phyloP scores from a whole-genome alignment of 2,888 invertebrate genomes.

The Temnothorax ravouxi region DNA sequence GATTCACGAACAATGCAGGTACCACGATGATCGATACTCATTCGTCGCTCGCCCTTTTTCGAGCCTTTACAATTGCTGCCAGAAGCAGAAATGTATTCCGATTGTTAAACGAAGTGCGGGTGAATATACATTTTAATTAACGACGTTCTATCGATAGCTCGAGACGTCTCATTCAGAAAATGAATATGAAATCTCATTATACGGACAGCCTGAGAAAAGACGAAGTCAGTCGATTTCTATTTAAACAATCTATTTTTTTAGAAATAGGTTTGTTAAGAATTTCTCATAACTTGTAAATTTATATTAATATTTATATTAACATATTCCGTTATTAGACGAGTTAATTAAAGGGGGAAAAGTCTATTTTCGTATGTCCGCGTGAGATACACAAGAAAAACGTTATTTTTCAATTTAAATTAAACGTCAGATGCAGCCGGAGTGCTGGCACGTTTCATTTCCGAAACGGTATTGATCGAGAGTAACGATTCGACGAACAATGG shows the following conservation, averaged over 20 bases:
- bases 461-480: constrained; percentile 15
- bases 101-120: not conserved
- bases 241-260: not conserved
- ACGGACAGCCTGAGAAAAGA: not conserved
- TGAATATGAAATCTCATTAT: not conserved
- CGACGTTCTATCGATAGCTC: not conserved
- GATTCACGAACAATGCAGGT: constrained; percentile 58
- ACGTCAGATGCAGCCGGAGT: constrained; percentile 23
- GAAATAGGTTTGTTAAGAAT: not conserved
- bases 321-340: not conserved
- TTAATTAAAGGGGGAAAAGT: not conserved
- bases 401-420: constrained; percentile 43
- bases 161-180: not conserved
- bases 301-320: not conserved
- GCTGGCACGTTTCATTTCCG: constrained; percentile 20
- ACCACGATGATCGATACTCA: constrained; percentile 58
- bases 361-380: not conserved
- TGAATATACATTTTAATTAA: constrained; percentile 53
- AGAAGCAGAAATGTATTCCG: not conserved
- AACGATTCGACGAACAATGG: constrained; percentile 14
- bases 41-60: constrained; percentile 46
- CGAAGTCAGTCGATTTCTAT: not conserved
- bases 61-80: constrained; percentile 38
- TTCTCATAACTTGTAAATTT: not conserved
- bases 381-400: not conserved